phyloP scores from a whole-genome alignment of 2,888 invertebrate genomes.

The Archips crataeganus region DNA sequence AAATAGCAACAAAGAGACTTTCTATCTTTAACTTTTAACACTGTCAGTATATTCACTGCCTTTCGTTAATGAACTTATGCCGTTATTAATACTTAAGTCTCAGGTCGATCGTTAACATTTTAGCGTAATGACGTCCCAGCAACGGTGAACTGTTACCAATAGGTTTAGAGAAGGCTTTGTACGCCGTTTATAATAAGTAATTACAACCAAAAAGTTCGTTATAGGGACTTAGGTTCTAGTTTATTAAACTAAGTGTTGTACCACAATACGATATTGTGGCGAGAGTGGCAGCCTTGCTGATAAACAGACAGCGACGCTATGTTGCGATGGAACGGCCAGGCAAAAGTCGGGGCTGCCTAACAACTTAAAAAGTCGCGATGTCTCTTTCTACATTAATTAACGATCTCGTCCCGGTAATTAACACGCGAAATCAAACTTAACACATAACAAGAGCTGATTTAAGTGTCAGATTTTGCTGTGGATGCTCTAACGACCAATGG shows the following conservation, averaged over 20 bases:
- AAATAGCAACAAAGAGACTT: conserved; percentile 55
- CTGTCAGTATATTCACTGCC: conserved; percentile 76
- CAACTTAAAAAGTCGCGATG: conserved; percentile 34
- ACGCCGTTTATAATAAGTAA: conserved; percentile 78
- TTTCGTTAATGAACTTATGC: conserved; percentile 67
- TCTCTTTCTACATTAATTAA: conserved; percentile 24
- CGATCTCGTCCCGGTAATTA: conserved; percentile 41
- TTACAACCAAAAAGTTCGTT: conserved; percentile 85
- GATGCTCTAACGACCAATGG: not conserved
- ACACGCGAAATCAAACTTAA: conserved; percentile 17
- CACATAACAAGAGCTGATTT: conserved; percentile 1
- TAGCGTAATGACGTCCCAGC: conserved; percentile 79
- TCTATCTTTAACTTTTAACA: conserved; percentile 61
- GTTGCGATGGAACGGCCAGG: not conserved
- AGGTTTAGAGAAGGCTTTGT: conserved; percentile 69
- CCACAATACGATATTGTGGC: conserved; percentile 53
- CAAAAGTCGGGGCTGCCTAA: conserved; percentile 1
- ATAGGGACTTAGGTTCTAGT: conserved; percentile 84
- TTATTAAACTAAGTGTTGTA: conserved; percentile 33
- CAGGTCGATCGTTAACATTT: conserved; percentile 77
- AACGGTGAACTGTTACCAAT: conserved; percentile 86
- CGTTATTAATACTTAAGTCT: conserved; percentile 65
- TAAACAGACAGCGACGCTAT: not conserved
- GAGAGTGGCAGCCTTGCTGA: conserved; percentile 5
- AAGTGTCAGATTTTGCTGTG: not conserved